phyloP scores from a whole-genome alignment of 2,888 invertebrate species.

The Anarsia innoxiella region DNA sequence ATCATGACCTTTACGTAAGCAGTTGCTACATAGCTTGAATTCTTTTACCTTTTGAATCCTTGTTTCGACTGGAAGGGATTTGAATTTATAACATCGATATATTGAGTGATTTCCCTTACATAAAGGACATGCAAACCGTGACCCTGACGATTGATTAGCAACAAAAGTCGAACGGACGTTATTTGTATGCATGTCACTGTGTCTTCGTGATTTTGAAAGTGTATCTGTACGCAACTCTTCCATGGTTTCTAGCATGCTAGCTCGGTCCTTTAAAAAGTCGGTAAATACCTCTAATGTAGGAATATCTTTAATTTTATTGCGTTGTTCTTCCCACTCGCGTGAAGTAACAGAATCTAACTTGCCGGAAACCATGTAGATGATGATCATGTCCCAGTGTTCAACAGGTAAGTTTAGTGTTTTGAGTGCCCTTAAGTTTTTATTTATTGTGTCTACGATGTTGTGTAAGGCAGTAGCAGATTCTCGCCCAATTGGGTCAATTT shows the following conservation, averaged over 20 bases:
- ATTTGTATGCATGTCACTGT: not conserved
- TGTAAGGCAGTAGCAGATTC: conserved; percentile 10
- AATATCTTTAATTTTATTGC: conserved; percentile 9
- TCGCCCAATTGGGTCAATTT: conserved; percentile 6
- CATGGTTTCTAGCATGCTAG: conserved; percentile 14
- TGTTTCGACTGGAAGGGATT: conserved; percentile 13
- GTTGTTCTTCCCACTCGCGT: conserved; percentile 14
- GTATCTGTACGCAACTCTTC: conserved; percentile 4
- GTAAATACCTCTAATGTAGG: conserved; percentile 14
- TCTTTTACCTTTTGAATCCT: conserved; percentile 14
- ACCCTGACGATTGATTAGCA: not conserved
- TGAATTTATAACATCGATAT: conserved; percentile 17
- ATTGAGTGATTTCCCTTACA: conserved; percentile 9
- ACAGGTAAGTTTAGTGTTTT: conserved; percentile 13
- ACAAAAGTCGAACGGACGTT: not conserved
- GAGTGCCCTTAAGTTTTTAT: conserved; percentile 16
- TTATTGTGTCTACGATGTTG: conserved; percentile 11
- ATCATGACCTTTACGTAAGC: conserved; percentile 18
- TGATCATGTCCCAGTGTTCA: conserved; percentile 15
- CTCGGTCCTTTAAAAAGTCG: conserved; percentile 14
- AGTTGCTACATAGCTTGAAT: conserved; percentile 18
- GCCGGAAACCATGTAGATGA: conserved; percentile 11
- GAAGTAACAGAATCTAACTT: conserved; percentile 14
- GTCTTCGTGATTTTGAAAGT: conserved; percentile 1
- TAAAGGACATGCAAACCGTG: not conserved